phyloP scores from a whole-genome alignment of 2,797 vertebrate genomes.

The Mormyrops boulengeri region DNA sequence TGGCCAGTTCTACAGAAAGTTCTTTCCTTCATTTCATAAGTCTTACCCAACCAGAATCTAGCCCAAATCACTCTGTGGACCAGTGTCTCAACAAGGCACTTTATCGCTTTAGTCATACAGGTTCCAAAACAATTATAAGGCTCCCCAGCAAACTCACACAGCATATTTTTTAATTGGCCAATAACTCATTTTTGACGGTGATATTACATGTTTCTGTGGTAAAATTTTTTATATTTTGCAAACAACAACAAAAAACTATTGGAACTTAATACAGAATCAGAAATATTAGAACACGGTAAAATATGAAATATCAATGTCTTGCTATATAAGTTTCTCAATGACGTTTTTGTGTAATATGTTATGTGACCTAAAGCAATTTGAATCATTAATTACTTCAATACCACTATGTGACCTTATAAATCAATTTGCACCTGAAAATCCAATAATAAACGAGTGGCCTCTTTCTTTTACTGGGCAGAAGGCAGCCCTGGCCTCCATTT shows the following conservation, averaged over 20 bases:
- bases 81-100: neutral
- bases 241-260: neutral
- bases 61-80: neutral
- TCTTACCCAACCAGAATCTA: neutral
- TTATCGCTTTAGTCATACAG: neutral
- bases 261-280: neutral
- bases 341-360: neutral
- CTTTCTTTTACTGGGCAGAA: neutral
- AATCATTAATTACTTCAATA: neutral
- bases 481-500: neutral
- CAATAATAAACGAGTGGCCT: neutral
- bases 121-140: neutral
- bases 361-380: neutral
- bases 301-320: neutral
- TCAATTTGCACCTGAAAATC: neutral
- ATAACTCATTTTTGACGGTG: neutral
- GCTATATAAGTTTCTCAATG: neutral
- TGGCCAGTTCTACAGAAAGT: neutral
- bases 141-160: neutral
- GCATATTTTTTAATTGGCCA: neutral
- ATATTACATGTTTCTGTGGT: neutral
- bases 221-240: neutral
- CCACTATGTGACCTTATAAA: neutral
- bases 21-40: neutral
- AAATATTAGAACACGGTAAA: neutral